A percentile compares a stretch with the other conserved stretches of the same genome.
Conservation (phyloP, 2,888 invertebrate species). For the Pandemis corylana region DNA sequence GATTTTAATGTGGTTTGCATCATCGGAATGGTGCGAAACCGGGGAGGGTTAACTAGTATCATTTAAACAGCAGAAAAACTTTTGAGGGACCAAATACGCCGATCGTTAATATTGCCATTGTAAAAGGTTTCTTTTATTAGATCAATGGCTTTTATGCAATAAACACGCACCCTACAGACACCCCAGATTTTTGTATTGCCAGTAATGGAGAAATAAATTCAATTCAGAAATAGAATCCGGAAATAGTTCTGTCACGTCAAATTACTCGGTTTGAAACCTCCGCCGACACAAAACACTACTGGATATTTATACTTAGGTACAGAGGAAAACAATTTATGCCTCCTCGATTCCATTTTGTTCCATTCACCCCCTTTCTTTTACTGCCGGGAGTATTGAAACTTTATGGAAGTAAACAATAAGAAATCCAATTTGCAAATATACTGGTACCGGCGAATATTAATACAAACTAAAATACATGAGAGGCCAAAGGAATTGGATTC, state of each 20-base stretch:
- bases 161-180: neutral
- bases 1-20: too few relatives aligned
- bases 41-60: too few relatives aligned
- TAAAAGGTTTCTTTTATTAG: slow-evolving; percentile 2
- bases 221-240: slow-evolving; percentile 19
- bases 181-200: neutral
- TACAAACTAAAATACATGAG: slow-evolving; percentile 7
- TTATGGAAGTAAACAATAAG: slow-evolving; percentile 27
- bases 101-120: neutral
- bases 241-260: slow-evolving; percentile 28
- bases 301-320: neutral
- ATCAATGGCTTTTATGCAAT: slow-evolving; percentile 1
- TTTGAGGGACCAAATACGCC: neutral
- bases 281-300: slow-evolving; percentile 15
- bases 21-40: too few relatives aligned
- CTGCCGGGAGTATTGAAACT: slow-evolving; percentile 18
- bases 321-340: slow-evolving; percentile 25
- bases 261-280: slow-evolving; percentile 17
- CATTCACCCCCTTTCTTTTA: slow-evolving; percentile 13
- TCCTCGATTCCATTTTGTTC: slow-evolving; percentile 19
- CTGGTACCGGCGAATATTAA: slow-evolving; percentile 3
- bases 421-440: slow-evolving; percentile 23
- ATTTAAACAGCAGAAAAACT: neutral
- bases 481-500: neutral
- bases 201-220: slow-evolving; percentile 23